Evolutionary conservation across 1,140 invertebrate genomes (phyloP), one percentile per base, ranked within the genome.

Genomic region (Papilio dardanus): DNA sequence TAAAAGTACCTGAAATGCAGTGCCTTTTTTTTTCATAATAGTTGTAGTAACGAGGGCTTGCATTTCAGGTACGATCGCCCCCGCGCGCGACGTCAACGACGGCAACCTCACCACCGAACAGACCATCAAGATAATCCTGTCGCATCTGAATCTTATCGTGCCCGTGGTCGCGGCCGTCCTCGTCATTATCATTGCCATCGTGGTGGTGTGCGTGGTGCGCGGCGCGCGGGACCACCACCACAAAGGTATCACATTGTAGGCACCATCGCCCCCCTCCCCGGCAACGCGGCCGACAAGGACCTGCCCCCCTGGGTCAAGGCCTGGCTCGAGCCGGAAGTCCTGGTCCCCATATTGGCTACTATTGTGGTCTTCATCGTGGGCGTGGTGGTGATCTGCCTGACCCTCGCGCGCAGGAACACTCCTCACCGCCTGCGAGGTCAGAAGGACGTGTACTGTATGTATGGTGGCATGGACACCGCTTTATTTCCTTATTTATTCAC

Each of bases 41-140:
- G 33, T 73, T 71, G 12, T 75, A 66, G 16, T 65, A 35, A 40
- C 10, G 74, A 82, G 82, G 86, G 82, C 78, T 94, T 94, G 93
- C 94, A 94, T 97, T 97, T 95, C 96, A 98, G 98, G 97, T 96
- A 98, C 97, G 93, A 97, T 98, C 94, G 97, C 97, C 92, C 98
- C 98, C 90, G 96, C 97, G 88, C 96, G 97, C 91, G 97, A 98
- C 91, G 94, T 97, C 80, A 89, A 96, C 95, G 89, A 80, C 79
- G 86, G 84, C 83, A 96, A 97, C 86, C 94, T 96, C 82, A 96
- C 95, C 82, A 94, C 95, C 82, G 96, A 97, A 92, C 96, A 97
- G 92, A 96, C 96, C 79, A 95, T 97, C 93, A 96, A 96, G 95
- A 96, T 97, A 85, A 95, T 98, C 85, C 95, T 97, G 88, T 96